A percentile compares a stretch with the other conserved stretches of the same genome.
phyloP scores from a whole-genome alignment of 2,797 vertebrate genomes.

The Sebastes kiyomatsui region DNA sequence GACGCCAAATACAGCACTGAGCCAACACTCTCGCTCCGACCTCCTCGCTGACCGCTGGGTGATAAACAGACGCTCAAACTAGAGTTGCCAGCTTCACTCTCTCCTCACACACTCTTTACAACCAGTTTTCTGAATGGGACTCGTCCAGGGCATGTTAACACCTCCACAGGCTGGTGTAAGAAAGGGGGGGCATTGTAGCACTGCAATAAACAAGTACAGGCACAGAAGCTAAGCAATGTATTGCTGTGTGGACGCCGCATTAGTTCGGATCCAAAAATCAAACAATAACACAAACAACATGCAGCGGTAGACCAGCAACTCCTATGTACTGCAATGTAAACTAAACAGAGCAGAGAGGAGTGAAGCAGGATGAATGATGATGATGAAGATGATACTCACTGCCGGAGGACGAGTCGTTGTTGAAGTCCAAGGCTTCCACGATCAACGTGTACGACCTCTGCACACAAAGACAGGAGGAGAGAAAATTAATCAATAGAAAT shows the following conservation, averaged over 20 bases:
- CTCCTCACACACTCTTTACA: neutral
- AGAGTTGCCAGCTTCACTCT: neutral
- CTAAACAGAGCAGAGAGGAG: neutral
- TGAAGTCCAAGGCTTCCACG: constrained; percentile 93
- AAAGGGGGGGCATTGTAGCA: neutral
- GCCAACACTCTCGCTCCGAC: constrained; percentile 26
- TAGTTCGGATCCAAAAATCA: too few relatives aligned
- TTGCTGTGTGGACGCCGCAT: too few relatives aligned
- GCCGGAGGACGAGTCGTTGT: constrained; percentile 85
- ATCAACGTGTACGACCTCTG: constrained; percentile 94
- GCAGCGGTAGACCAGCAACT: too few relatives aligned
- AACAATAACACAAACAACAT: too few relatives aligned
- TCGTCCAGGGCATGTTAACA: neutral
- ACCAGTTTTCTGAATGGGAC: constrained; percentile 45
- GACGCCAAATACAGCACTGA: constrained; percentile 57
- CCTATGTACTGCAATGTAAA: too few relatives aligned
- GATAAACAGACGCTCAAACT: constrained; percentile 18
- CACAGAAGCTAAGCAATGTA: too few relatives aligned
- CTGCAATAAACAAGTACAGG: neutral
- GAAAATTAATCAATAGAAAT: neutral
- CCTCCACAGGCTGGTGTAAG: neutral
- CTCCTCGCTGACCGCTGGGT: neutral
- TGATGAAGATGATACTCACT: constrained; percentile 80
- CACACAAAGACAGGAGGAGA: constrained; percentile 41
- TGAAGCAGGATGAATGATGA: neutral